phyloP scores from a whole-genome alignment of 2,888 invertebrate species.

The Tachina fera region DNA sequence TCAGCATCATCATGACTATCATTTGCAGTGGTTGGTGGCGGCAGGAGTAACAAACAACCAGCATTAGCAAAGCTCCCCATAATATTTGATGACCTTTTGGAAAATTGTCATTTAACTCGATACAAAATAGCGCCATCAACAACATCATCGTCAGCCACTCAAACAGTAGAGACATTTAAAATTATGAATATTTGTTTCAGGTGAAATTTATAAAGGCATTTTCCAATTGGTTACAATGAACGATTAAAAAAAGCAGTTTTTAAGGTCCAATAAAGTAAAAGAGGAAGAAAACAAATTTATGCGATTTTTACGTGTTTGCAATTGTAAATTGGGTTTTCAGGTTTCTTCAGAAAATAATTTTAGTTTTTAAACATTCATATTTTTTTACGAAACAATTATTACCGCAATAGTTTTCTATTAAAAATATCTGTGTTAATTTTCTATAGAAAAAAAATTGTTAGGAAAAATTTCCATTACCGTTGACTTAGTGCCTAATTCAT shows the following conservation, averaged over 20 bases:
- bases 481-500: too few species aligned
- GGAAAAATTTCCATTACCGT: too few species aligned
- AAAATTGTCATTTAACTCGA: constrained; percentile 62
- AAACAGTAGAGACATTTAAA: constrained; percentile 62
- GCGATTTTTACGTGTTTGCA: too few species aligned
- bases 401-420: not conserved
- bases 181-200: constrained; percentile 70
- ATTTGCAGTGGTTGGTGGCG: not conserved
- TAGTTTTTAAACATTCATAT: not conserved
- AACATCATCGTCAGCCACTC: constrained; percentile 44
- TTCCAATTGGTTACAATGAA: constrained; percentile 28
- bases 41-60: not conserved
- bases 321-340: too few species aligned
- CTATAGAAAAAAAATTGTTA: not conserved
- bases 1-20: constrained; percentile 39
- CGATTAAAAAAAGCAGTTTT: too few species aligned
- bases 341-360: too few species aligned
- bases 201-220: constrained; percentile 58
- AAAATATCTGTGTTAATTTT: not conserved
- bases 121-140: constrained; percentile 55
- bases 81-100: constrained; percentile 69
- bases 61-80: constrained; percentile 55
- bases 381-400: not conserved
- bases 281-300: too few species aligned
- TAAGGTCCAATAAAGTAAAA: too few species aligned